These are phyloP conservation scores for Anas acuta DNA, from an alignment of 2,797 vertebrate species.

Conservation along the genomic window DNA sequence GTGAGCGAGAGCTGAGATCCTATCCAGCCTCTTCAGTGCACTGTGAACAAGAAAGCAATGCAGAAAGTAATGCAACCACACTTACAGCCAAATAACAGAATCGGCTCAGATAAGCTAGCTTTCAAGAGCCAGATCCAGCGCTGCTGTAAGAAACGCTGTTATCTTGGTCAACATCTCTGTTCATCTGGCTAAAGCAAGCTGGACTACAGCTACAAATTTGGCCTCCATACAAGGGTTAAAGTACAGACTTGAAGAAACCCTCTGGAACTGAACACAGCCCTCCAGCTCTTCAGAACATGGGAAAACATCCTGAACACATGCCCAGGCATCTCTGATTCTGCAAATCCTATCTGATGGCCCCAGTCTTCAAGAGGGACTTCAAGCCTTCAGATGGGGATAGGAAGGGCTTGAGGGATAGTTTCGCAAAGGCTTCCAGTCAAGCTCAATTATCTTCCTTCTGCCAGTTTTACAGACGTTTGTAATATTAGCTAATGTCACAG, in stretches of 20 bases:
- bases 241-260: background rate
- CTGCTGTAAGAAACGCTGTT: background rate
- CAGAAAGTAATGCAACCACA: background rate
- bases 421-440: background rate
- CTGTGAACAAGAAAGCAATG: fast-evolving
- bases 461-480: background rate
- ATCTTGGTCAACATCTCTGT: background rate
- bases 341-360: background rate
- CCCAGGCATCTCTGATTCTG: background rate
- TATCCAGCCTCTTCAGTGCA: background rate
- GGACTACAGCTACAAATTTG: background rate
- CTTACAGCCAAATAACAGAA: background rate
- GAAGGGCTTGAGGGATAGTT: background rate
- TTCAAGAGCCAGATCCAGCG: background rate
- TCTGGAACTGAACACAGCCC: background rate
- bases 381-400: background rate
- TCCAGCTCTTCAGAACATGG: background rate
- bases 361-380: background rate
- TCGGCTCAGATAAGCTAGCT: background rate
- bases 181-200: background rate
- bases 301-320: background rate
- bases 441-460: background rate
- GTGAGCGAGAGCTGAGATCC: background rate
- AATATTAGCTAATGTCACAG: background rate
- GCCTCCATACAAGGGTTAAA: background rate